These are phyloP conservation scores for Oryzias woworae DNA, from an alignment of 2,113 vertebrate genomes.

Conservation along the genomic window DNA sequence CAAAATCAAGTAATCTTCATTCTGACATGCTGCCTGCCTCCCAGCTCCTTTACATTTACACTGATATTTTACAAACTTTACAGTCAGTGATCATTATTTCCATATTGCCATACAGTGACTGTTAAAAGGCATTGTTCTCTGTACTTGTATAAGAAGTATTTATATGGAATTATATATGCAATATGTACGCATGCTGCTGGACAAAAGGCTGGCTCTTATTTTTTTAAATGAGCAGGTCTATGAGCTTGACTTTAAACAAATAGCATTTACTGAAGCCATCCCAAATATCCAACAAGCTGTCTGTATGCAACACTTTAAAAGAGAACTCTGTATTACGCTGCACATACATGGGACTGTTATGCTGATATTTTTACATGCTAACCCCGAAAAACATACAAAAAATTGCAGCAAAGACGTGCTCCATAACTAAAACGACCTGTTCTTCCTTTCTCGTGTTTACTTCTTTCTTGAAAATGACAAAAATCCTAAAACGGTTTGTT, in stretches of 20 bases:
- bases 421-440: no score
- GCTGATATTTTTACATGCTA: conserved; percentile 26
- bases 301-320: conserved; percentile 37
- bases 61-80: conserved; percentile 9
- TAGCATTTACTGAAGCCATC: conserved; percentile 51
- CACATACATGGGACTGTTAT: conserved; percentile 27
- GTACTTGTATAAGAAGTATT: conserved; percentile 67
- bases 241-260: conserved; percentile 35
- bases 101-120: conserved; percentile 37
- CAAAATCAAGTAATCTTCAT: not conserved
- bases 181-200: conserved; percentile 77
- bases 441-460: no score
- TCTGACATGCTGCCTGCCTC: conserved; percentile 9
- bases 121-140: conserved; percentile 40
- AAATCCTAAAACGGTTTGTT: not conserved
- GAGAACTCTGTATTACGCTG: conserved; percentile 12
- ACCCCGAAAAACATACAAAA: conserved; percentile 27
- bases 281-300: conserved; percentile 43
- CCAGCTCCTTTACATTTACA: conserved; percentile 16
- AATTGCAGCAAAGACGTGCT: no score
- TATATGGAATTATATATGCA: conserved; percentile 68
- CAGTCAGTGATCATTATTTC: conserved; percentile 18
- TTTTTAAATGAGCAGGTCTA: conserved; percentile 40
- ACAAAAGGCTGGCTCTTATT: conserved; percentile 39
- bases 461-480: no score